Percentiles rank a stretch among this genome's conserved stretches.
Conservation (phyloP, 2,888 invertebrate genomes). For the Agrochola lota region DNA sequence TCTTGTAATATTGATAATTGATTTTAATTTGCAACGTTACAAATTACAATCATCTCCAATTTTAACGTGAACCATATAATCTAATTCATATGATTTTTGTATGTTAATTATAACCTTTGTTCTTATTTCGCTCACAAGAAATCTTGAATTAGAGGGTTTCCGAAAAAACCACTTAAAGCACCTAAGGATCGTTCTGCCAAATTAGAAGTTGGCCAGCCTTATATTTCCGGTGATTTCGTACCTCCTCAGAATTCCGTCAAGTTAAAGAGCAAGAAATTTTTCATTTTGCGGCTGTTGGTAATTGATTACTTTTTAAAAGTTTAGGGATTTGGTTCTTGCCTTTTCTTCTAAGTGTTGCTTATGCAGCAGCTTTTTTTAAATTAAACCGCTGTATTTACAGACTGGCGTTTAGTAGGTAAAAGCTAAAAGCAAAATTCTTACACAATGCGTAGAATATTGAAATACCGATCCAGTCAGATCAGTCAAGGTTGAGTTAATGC, state of each 20-base stretch:
- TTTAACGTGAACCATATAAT: neutral
- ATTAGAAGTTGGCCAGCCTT: conserved; percentile 13
- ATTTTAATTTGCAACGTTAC: conserved; percentile 8
- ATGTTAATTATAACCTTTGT: neutral
- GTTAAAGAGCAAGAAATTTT: conserved; percentile 28
- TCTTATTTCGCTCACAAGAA: neutral
- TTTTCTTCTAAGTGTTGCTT: conserved; percentile 9
- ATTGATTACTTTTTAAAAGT: conserved; percentile 49
- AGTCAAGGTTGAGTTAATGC: neutral
- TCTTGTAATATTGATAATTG: neutral
- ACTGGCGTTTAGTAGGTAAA: neutral
- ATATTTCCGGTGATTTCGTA: conserved; percentile 31
- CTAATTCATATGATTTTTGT: conserved; percentile 16
- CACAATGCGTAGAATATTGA: too few species aligned
- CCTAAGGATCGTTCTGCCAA: neutral
- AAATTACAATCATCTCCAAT: neutral
- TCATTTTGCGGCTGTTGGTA: conserved; percentile 32
- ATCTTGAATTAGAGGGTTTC: neutral
- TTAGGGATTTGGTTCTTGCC: conserved; percentile 13
- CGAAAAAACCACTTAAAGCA: neutral
- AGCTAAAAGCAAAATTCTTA: neutral
- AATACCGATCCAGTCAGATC: too few species aligned
- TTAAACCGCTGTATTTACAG: neutral
- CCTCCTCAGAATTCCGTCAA: conserved; percentile 1
- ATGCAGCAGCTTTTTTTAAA: conserved; percentile 16